These are phyloP conservation scores for Sarcophaga carnaria DNA, from an alignment of 2,888 invertebrate species.

Conservation along the genomic window DNA sequence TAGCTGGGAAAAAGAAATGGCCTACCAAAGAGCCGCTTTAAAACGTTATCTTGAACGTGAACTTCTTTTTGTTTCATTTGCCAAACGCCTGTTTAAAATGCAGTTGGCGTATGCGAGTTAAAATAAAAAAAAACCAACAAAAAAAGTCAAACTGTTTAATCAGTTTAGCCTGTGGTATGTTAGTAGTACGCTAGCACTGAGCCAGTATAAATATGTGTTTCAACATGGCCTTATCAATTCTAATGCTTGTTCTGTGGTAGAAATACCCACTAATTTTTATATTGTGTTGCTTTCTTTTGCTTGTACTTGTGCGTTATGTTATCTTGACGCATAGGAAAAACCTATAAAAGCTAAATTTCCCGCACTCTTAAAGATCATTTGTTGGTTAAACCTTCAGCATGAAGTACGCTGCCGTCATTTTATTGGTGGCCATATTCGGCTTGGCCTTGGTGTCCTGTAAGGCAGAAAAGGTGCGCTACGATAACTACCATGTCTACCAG, in stretches of 20 bases:
- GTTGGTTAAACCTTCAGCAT: slow-evolving; percentile 53
- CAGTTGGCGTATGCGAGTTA: slow-evolving; percentile 28
- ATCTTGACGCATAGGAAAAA: slow-evolving; percentile 34
- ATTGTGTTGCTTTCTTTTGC: slow-evolving; percentile 6
- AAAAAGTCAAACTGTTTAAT: no score
- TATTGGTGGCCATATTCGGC: slow-evolving; percentile 48
- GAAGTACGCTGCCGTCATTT: slow-evolving; percentile 49
- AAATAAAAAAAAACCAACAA: neutral
- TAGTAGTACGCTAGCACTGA: neutral
- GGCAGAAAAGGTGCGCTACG: slow-evolving; percentile 78
- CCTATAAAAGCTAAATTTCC: slow-evolving; percentile 47
- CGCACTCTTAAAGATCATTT: slow-evolving; percentile 28
- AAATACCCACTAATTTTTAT: slow-evolving; percentile 12
- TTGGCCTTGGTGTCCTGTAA: slow-evolving; percentile 38
- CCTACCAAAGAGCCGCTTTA: no score
- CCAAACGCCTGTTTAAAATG: slow-evolving; percentile 28
- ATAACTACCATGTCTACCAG: slow-evolving; percentile 84
- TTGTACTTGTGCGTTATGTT: neutral
- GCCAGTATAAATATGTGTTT: neutral
- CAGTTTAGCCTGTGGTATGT: no score
- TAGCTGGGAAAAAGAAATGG: no score
- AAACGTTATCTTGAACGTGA: slow-evolving; percentile 3
- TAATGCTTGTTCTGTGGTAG: slow-evolving; percentile 22
- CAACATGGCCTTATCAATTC: slow-evolving; percentile 41
- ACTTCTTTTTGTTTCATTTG: slow-evolving; percentile 8